Base-by-base conservation (phyloP, 1,140 invertebrate genomes). In the Venturia canescens region DNA sequence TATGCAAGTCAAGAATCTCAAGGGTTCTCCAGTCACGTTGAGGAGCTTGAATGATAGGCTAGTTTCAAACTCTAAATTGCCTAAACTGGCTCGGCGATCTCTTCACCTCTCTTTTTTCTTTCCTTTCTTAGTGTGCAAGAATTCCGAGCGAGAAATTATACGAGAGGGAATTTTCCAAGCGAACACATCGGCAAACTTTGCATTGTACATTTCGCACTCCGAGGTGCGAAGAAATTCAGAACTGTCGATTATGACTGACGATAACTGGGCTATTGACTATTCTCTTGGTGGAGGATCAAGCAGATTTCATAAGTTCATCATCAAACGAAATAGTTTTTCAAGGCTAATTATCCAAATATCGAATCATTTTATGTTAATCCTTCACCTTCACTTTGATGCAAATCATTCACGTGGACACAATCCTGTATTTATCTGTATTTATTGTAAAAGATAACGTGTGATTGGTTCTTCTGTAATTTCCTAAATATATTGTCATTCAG, bases 1-100 rank as follows among this genome's bases (percentile, higher is more conserved):
- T 38, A n/a, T 76, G 53, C 48, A 21, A 63, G 27, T 76, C 60
- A 27, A 60, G 50, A 76, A 76, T 31, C 72, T 29, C 71, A 48
- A 74, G 71, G 71, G 71, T 74, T 63, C 72, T 76, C 53, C 18
- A 60, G 53, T 29, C 21, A 53, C 18, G 72, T 29, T 53, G 57
- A 18, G 16, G 48, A 76, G 53, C 72, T 76, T 11, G 0, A 76
- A 76, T 53, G 72, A 60, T 76, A 76, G 48, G 72, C 72, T 29
- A 63, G 27, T 76, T 76, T 69, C 4, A 69, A 69, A 31, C 66
- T 15, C 18, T 69, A 69, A 69, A 69, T 31, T 60, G 50, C 1
- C 18, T 69, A 69, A 69, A 69, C n/a, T 60, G 50, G 48, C 27
- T 31, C 3, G 60, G 23, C 11, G 60, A 23, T 23, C 60, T 26